Percentiles rank a stretch among this genome's conserved stretches.
Conservation (phyloP, 2,888 invertebrate genomes). For the Andrena chrysosceles region DNA sequence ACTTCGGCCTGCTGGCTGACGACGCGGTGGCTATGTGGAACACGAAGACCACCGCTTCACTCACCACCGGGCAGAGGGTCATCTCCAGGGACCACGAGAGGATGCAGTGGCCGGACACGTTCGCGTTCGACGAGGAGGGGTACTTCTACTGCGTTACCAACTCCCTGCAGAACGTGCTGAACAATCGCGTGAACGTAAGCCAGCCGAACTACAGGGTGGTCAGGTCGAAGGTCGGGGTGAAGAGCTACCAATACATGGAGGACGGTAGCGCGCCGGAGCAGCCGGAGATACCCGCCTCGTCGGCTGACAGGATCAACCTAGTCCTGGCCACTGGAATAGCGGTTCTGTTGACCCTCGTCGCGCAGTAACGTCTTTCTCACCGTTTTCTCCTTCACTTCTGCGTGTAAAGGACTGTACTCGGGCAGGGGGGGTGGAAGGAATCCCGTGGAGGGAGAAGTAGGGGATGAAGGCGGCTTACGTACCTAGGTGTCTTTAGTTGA, state of each 20-base stretch:
- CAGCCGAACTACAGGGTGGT: constrained; percentile 89
- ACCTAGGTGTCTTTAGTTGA: no score
- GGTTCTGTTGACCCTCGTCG: constrained; percentile 58
- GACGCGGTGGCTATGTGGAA: constrained; percentile 91
- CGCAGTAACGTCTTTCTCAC: constrained; percentile 51
- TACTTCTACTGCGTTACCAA: constrained; percentile 90
- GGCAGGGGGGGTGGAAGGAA: background rate
- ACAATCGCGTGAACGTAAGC: constrained; percentile 86
- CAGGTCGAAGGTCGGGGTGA: constrained; percentile 87
- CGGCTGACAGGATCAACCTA: constrained; percentile 64
- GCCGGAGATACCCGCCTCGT: constrained; percentile 71
- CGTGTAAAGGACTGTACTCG: constrained; percentile 17
- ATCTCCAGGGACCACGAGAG: constrained; percentile 89
- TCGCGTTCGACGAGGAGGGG: constrained; percentile 89
- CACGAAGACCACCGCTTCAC: constrained; percentile 86
- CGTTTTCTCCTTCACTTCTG: constrained; percentile 16
- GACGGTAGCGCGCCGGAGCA: constrained; percentile 76
- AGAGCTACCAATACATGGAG: constrained; percentile 88
- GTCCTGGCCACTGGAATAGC: constrained; percentile 61
- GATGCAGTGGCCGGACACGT: constrained; percentile 91
- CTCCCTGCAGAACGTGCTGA: constrained; percentile 89
- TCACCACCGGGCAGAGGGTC: constrained; percentile 87
- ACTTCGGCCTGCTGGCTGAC: constrained; percentile 89
- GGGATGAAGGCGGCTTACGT: no score
- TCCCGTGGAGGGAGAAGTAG: background rate